Base-by-base conservation (phyloP, 2,797 vertebrate species). In the Mastacembelus armatus region DNA sequence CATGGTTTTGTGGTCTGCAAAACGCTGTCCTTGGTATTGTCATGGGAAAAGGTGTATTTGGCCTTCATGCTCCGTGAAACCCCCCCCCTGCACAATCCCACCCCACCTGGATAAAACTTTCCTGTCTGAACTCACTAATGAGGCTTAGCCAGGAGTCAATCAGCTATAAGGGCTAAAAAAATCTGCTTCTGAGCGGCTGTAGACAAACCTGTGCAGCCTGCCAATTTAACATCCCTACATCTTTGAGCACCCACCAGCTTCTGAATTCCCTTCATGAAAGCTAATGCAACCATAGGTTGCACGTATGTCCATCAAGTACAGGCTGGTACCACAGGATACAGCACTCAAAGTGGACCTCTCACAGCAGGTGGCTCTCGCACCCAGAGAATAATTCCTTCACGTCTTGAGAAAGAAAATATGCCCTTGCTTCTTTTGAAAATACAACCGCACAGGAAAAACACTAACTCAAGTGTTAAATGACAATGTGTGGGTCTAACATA, bases 31-130 rank as follows among this genome's bases (percentile, higher is more conserved):
- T 88, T 84, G 86, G 61, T 72, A 57, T 73, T 68, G 78, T 79
- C 70, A 61, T 27, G 83, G 71, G 83, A 78, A 36, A 74, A 19
- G 1, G 71, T 0, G 45, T 24, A 36, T 70, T 73, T 63, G 88
- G 83, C 89, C 85, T 90, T 90, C 88, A 78, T 49, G 80, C 78
- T 77, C 77, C 18, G 4, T 66, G 66, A 62, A 66, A 21, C 67
- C 48, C 68, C 63, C 75, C 51, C n/a, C n/a, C n/a, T n/a, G n/a
- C n/a, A n/a, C n/a, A n/a, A n/a, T 58, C 40, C 38, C 32, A 3
- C 56, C 68, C 54, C 59, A 74, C 80, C 76, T 68, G 57, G 38
- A 6, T 10, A 12, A 58, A 73, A 67, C 77, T 50, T 51, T 65
- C 62, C 67, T 72, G 66, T 84, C 49, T 26, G 36, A 74, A 77